Base-by-base conservation (phyloP, 2,888 invertebrate species). In the Scelioninae gen. 1 region DNA sequence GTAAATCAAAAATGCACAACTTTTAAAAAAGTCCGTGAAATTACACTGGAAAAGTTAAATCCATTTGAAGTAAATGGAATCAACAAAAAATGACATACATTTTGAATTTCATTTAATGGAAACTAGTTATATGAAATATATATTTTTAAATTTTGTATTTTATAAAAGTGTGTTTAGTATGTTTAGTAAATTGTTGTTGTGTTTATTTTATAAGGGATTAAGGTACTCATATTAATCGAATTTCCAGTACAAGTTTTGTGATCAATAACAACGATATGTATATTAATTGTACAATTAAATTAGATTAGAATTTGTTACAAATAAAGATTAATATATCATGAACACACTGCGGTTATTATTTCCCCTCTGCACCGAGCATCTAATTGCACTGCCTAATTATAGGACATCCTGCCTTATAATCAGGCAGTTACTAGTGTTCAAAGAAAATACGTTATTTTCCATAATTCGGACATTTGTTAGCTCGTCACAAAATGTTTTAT, bases 331-430 rank as follows among this genome's bases (percentile, higher is more conserved):
- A 65, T 66, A 51, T 38, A 66, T 13, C 11, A 47, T 51, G 58
- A 58, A 58, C 51, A 43, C 47, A 60, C 60, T 62, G 65, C 16
- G 55, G 53, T 68, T 56, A 58, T 77, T 76, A 76, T 76, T 60
- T 60, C 60, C 45, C 76, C 68, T 76, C 32, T 58, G 45, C 56
- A 13, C 29, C 29, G 9, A 34, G 47, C 40, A 16, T 55, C 53
- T 77, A 66, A 68, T 69, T 69, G 62, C 62, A 8, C 16, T 62
- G 53, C 55, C 62, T 77, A 62, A 77, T 68, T 77, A 77, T 38
- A 77, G 60, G 49, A 53, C 76, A 76, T 53, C 60, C 40, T 51
- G 43, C 43, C 66, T 68, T 58, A 76, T 53, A 68, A 76, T 68
- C 66, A 68, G 51, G 29, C 65, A 49, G 38, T 40, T 58, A 58